Evolutionary conservation across 1,140 invertebrate genomes (phyloP).

Genomic region (Leptinotarsa lineolata): DNA sequence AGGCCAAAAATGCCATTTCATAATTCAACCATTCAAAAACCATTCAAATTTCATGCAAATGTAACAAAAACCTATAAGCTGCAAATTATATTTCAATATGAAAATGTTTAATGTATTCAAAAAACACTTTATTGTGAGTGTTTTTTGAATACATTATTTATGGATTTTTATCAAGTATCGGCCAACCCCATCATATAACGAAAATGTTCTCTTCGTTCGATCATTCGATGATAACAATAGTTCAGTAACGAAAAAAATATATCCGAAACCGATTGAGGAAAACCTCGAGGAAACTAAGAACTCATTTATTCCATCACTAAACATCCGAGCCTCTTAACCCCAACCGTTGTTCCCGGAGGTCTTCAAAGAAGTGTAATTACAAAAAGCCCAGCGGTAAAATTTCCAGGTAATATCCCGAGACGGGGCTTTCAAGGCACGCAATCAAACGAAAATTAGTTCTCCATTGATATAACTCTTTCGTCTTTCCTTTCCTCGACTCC

Average conservation of each 20-base stretch:
- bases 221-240: too few species aligned
- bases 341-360: background rate
- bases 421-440: background rate
- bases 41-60: too few species aligned
- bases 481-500: background rate
- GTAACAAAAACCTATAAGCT: too few species aligned
- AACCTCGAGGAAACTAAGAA: background rate
- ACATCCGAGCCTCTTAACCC: background rate
- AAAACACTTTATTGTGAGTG: too few species aligned
- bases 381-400: slow-evolving; percentile 1
- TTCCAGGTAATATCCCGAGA: slow-evolving; percentile 5
- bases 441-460: slow-evolving; percentile 6
- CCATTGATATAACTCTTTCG: slow-evolving; percentile 1
- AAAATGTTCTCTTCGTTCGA: too few species aligned
- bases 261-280: background rate
- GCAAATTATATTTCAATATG: too few species aligned
- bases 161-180: too few species aligned
- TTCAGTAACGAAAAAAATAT: background rate
- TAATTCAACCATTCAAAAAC: too few species aligned
- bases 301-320: background rate
- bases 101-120: too few species aligned
- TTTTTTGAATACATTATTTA: too few species aligned
- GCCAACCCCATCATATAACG: too few species aligned
- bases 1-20: too few species aligned
- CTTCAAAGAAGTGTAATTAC: background rate